Evolutionary conservation across 2,113 vertebrate genomes (phyloP).

Genomic region (Hiodon alosoides): DNA sequence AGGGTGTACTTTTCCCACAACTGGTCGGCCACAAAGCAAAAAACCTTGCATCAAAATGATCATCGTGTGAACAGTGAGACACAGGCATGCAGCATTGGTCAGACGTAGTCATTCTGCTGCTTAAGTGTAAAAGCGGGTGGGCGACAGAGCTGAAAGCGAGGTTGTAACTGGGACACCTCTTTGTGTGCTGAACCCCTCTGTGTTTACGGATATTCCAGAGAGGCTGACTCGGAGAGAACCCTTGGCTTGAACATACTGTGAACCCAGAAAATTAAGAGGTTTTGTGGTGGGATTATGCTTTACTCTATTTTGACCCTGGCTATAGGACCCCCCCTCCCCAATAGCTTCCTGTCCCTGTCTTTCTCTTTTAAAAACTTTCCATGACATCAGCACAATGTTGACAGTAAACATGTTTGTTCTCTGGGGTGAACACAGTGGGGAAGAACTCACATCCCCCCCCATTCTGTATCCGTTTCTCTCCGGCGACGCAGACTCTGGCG

Average conservation of each 20-base stretch:
- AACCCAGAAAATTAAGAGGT: conserved; percentile 6
- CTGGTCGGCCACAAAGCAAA: conserved; percentile 2
- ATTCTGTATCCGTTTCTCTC: background rate
- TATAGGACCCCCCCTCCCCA: background rate
- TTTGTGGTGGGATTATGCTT: conserved; percentile 13
- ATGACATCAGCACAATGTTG: conserved; percentile 58
- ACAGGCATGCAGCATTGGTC: too few relatives aligned
- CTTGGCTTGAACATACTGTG: background rate
- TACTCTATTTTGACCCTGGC: background rate
- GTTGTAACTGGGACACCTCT: too few relatives aligned
- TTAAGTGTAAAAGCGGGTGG: background rate
- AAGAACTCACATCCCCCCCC: conserved; percentile 9
- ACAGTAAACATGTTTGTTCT: conserved; percentile 58
- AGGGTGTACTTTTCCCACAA: background rate
- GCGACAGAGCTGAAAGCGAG: too few relatives aligned
- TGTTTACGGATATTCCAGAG: background rate
- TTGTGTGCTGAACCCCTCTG: too few relatives aligned
- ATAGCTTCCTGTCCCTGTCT: background rate
- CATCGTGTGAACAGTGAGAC: background rate
- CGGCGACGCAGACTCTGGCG: background rate
- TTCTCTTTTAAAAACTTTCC: conserved; percentile 53
- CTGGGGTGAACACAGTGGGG: conserved; percentile 42
- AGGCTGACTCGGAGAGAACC: background rate
- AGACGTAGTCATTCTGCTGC: background rate
- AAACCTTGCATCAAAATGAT: conserved; percentile 2